Conservation (phyloP, 2,888 invertebrate genomes). For the Empis stercorea region DNA sequence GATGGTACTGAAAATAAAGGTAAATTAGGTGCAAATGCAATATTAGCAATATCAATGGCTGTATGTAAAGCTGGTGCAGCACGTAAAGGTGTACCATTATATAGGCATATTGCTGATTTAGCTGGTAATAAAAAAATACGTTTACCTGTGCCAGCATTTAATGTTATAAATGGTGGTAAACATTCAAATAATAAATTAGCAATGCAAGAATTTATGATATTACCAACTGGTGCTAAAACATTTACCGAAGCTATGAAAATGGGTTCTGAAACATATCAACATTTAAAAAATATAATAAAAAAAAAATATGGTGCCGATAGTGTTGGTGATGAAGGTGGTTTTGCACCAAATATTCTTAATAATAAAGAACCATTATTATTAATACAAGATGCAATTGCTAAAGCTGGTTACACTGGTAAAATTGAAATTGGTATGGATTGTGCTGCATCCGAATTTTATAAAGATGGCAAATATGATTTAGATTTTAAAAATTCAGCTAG, state of each 20-base stretch:
- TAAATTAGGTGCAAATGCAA: slow-evolving; percentile 93
- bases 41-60: slow-evolving; percentile 92
- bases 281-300: slow-evolving; percentile 93
- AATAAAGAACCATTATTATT: slow-evolving; percentile 87
- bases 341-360: slow-evolving; percentile 94
- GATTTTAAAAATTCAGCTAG: slow-evolving; percentile 95
- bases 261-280: slow-evolving; percentile 95
- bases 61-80: slow-evolving; percentile 97
- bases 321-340: slow-evolving; percentile 99
- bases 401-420: slow-evolving; percentile 94
- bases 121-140: slow-evolving; percentile 83
- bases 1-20: slow-evolving; percentile 98
- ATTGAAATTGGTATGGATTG: slow-evolving; percentile 99
- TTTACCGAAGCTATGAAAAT: slow-evolving; percentile 98
- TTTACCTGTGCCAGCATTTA: slow-evolving; percentile 94
- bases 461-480: slow-evolving; percentile 73
- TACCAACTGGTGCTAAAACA: slow-evolving; percentile 80
- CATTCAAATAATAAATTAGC: slow-evolving; percentile 97
- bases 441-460: slow-evolving; percentile 95
- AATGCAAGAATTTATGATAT: slow-evolving; percentile 96
- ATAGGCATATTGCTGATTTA: slow-evolving; percentile 89
- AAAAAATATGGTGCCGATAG: slow-evolving; percentile 86
- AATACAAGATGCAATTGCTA: slow-evolving; percentile 77
- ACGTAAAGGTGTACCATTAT: slow-evolving; percentile 78
- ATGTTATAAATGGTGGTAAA: slow-evolving; percentile 97